Conservation (phyloP, 2,113 vertebrate genomes). For the Butorides virescens region DNA sequence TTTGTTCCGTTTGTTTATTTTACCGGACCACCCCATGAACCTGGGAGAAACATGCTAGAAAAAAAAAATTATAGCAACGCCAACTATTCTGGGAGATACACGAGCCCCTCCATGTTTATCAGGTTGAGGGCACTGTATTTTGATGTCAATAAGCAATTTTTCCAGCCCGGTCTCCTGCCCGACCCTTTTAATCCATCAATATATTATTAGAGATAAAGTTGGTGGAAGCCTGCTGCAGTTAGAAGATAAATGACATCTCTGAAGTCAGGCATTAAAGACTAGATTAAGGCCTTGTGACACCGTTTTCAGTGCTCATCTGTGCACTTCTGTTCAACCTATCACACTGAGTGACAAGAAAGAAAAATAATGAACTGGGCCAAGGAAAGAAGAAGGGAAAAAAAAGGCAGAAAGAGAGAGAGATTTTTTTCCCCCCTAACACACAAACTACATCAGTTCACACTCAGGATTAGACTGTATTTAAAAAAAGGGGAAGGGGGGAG, state of each 20-base stretch:
- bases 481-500: conserved; percentile 71
- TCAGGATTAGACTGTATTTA: conserved; percentile 82
- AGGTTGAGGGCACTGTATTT: conserved; percentile 99
- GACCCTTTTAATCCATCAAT: conserved; percentile 99
- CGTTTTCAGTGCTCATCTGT: conserved; percentile 99
- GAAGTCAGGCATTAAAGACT: conserved; percentile 99
- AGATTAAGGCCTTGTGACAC: conserved; percentile 99
- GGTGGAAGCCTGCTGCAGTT: conserved; percentile 99
- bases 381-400: conserved; percentile 85
- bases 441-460: conserved; percentile 84
- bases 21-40: conserved; percentile 80
- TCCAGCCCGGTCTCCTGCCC: conserved; percentile 99
- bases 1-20: conserved; percentile 79
- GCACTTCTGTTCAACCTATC: conserved; percentile 99
- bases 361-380: conserved; percentile 99
- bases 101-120: conserved; percentile 99
- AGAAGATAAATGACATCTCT: conserved; percentile 99
- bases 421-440: conserved; percentile 71
- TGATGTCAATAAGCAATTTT: conserved; percentile 99
- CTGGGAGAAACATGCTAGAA: conserved; percentile 71
- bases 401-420: conserved; percentile 82
- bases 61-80: conserved; percentile 82
- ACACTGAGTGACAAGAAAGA: conserved; percentile 99
- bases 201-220: conserved; percentile 99
- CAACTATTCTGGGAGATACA: conserved; percentile 87